Evolutionary conservation across 2,113 vertebrate genomes (phyloP), one percentile per base, ranked within the genome.

Genomic region (Hylia prasina): DNA sequence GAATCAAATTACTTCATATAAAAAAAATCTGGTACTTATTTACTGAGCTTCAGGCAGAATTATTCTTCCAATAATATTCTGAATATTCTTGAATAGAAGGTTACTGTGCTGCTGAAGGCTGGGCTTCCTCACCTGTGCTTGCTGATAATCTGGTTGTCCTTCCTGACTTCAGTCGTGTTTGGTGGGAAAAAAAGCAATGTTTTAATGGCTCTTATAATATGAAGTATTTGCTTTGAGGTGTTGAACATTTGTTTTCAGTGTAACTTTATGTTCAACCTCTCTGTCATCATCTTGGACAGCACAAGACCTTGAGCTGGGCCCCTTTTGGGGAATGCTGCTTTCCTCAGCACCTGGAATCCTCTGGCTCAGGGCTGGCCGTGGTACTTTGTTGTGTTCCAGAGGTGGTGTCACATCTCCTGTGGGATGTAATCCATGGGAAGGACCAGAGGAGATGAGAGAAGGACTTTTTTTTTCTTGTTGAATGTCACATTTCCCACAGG

Each of bases 161-260:
- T 87, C 82, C 25, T 44, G 44, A 65, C 58, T 95, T 96, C 78
- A 70, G 71, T 90, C 82, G 54, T 81, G 30, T 75, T 82, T 92
- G 86, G 53, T 86, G 79, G 58, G 7, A 75, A 83, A 96, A 96
- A 95, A 81, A 44, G 28, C 70, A 24, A 3, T 33, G 20, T 66
- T n/a, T 93, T 93, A 90, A 93, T 91, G 87, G 61, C 64, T 97
- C 2, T 95, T 96, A 84, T 76, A 93, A 60, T 83, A 79, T 31
- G 76, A 95, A 95, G n/a, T 84, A 64, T 94, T 95, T 91, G 78
- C 80, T 96, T 97, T 96, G 96, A 96, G 76, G 50, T 88, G 78
- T 84, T 71, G 37, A 50, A 3, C 45, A 31, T 89, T 71, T 85
- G 44, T 94, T 89, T 70, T 44, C 83, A 57, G 61, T 85, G 61